Conservation (phyloP, 2,797 vertebrate species). For the Mormyrus hasselquistii region DNA sequence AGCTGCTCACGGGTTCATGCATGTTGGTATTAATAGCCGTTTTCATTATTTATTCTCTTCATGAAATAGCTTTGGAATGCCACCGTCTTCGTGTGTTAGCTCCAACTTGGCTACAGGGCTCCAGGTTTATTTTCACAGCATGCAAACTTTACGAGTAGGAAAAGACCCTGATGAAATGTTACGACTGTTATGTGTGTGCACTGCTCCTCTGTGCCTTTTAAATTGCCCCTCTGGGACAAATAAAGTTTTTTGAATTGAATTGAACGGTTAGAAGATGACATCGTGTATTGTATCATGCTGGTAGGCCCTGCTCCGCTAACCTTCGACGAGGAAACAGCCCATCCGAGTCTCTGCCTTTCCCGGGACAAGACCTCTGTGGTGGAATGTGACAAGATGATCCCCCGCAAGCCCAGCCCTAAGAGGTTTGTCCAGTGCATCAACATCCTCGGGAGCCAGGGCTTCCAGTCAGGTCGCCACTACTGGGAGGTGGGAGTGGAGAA, state of each 20-base stretch:
- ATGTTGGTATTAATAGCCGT: not conserved
- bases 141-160: not conserved
- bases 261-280: too few relatives aligned
- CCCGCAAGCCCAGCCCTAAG: constrained; percentile 39
- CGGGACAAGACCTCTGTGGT: constrained; percentile 63
- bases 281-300: not conserved
- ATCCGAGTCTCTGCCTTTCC: constrained; percentile 69
- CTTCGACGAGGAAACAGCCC: constrained; percentile 71
- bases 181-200: too few relatives aligned
- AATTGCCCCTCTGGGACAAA: too few relatives aligned
- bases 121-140: not conserved
- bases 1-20: not conserved
- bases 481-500: constrained; percentile 78
- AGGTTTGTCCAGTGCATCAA: constrained; percentile 77
- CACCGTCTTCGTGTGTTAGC: too few relatives aligned
- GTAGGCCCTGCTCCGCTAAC: constrained; percentile 66
- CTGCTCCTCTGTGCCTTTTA: too few relatives aligned
- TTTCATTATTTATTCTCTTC: not conserved
- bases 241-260: too few relatives aligned
- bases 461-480: constrained; percentile 66
- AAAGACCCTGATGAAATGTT: not conserved
- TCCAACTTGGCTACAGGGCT: not conserved
- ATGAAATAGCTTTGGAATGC: not conserved
- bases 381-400: constrained; percentile 47
- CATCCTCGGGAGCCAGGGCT: constrained; percentile 60